Percentiles rank a stretch among this genome's conserved stretches.
Conservation (phyloP, 2,113 vertebrate species). For the Canis aureus region DNA sequence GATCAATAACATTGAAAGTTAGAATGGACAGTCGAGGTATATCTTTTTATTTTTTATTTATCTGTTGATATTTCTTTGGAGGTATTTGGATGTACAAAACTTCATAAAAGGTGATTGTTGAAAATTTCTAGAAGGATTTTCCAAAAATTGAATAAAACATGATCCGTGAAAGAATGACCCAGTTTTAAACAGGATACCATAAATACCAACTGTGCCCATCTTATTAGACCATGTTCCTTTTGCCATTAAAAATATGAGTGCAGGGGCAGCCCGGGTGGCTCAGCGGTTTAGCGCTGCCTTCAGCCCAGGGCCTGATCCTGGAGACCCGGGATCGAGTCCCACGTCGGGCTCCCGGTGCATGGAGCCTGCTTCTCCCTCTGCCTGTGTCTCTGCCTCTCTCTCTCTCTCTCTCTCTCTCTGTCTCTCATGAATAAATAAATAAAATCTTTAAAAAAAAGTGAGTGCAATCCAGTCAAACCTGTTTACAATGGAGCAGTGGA, state of each 20-base stretch:
- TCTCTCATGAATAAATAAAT: too few relatives aligned
- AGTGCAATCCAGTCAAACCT: neutral
- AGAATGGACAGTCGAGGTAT: neutral
- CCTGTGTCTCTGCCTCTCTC: too few relatives aligned
- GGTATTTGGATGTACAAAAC: neutral
- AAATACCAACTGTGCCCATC: neutral
- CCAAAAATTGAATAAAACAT: neutral
- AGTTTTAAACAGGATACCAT: neutral
- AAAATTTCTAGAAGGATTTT: neutral
- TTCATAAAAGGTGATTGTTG: neutral
- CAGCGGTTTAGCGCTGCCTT: too few relatives aligned
- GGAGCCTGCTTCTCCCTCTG: too few relatives aligned
- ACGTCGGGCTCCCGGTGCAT: too few relatives aligned
- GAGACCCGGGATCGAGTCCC: too few relatives aligned
- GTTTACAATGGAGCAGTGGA: rapidly evolving
- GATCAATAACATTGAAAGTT: neutral
- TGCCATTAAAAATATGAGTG: neutral
- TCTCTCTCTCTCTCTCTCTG: too few relatives aligned
- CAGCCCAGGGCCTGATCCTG: too few relatives aligned
- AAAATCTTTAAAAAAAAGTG: too few relatives aligned
- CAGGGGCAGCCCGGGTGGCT: too few relatives aligned
- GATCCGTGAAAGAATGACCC: neutral
- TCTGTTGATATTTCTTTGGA: neutral
- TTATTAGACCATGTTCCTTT: neutral
- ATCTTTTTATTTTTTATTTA: neutral